Conservation (phyloP, 2,888 invertebrate species). For the Lasius fuliginosus region DNA sequence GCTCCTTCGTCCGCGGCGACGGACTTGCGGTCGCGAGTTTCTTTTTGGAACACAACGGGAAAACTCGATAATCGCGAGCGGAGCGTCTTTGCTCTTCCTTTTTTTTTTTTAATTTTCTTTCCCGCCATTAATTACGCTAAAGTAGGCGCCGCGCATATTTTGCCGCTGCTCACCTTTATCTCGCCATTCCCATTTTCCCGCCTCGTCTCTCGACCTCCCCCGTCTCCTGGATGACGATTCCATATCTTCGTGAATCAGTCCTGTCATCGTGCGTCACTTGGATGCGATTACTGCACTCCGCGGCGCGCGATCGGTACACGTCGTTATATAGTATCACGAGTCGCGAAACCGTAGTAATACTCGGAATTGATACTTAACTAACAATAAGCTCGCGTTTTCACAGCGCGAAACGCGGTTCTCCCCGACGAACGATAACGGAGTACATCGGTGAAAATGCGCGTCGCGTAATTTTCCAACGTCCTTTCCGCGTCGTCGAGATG, state of each 20-base stretch:
- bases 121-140: background rate
- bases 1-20: background rate
- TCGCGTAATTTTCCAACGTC: background rate
- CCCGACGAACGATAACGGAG: background rate
- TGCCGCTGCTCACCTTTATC: slow-evolving; percentile 33
- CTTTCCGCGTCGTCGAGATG: background rate
- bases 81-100: background rate
- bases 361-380: background rate
- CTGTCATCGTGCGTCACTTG: slow-evolving; percentile 32
- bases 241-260: slow-evolving; percentile 14
- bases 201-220: background rate
- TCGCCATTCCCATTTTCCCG: background rate
- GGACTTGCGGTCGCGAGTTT: slow-evolving; percentile 19
- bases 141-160: background rate
- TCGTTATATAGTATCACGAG: background rate
- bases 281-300: slow-evolving; percentile 23
- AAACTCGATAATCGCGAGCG: background rate
- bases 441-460: background rate
- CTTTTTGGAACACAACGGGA: background rate
- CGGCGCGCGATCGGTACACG: background rate
- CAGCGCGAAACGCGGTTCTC: background rate
- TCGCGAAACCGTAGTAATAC: slow-evolving; percentile 14
- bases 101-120: background rate
- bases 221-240: background rate
- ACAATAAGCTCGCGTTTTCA: background rate